Evolutionary conservation across 2,888 invertebrate species (phyloP), one percentile per base, ranked within the genome.

Genomic region (Matsumyia berberina): DNA sequence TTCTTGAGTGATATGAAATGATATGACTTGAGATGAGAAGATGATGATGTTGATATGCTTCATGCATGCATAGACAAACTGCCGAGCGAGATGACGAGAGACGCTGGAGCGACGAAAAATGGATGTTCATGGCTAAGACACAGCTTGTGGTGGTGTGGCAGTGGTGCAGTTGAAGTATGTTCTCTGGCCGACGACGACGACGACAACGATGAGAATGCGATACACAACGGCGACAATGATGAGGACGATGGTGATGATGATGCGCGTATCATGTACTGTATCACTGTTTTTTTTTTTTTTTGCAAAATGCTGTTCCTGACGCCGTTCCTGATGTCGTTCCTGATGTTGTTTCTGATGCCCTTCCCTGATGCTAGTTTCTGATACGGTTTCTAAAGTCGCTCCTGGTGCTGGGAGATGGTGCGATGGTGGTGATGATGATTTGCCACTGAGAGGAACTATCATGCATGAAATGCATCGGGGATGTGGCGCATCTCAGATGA

Each of bases 41-140:
- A 85, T 80, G 85, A 85, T 85, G 85, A 79, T 85, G 85, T 80
- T 85, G 85, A 85, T 85, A 85, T 85, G 85, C 85, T 85, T 85
- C 85, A 85, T 85, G 85, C 85, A 85, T 85, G 74, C 85, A 85
- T 85, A 80, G 85, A 70, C 85, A 85, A 69, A 77, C 53, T 74
- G 51, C 42, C 44, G 58, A 62, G 58, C 62, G 49, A 69, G 72
- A 60, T 46, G 4, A 24, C 1, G 24, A 24, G 24, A 24, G 24
- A 24, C n/a, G n/a, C n/a, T n/a, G n/a, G 57, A 49, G 42, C 37
- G 33, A 5, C 12, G 39, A 51, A 31, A 33, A 46, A 24, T 24
- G 24, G 69, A 17, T 53, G 76, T 51, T 17, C 46, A 69, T 81
- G 76, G 58, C 73, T 82, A 73, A 82, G 78, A 78, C 77, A 82